Evolutionary conservation across 2,113 vertebrate genomes (phyloP).

Genomic region (Microtus oregoni): DNA sequence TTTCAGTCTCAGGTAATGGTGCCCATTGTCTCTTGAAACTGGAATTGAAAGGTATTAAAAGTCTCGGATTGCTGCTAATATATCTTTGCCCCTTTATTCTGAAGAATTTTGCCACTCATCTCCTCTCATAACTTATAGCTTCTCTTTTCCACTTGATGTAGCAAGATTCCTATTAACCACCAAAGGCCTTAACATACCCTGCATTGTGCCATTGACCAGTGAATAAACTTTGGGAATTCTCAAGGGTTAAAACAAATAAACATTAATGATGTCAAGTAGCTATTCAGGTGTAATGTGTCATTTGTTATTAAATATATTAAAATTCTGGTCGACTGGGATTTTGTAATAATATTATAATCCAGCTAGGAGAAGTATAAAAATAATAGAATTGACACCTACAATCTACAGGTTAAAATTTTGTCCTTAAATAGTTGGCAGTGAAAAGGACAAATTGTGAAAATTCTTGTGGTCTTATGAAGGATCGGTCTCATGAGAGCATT

Average conservation of each 20-base stretch:
- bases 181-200: not conserved
- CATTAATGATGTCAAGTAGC: too few relatives aligned
- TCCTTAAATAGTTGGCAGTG: not conserved
- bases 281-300: not conserved
- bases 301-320: not conserved
- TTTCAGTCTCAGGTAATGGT: not conserved
- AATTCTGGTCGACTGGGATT: not conserved
- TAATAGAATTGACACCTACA: not conserved
- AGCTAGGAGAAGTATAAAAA: not conserved
- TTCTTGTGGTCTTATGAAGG: not conserved
- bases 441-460: not conserved
- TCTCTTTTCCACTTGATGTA: not conserved
- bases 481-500: not conserved
- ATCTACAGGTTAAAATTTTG: conserved; percentile 6
- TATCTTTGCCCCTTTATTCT: not conserved
- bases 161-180: not conserved
- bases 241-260: not conserved
- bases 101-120: not conserved
- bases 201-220: not conserved
- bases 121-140: not conserved
- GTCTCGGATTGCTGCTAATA: too few relatives aligned
- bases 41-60: not conserved
- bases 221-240: not conserved
- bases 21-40: not conserved
- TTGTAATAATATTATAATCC: not conserved